Evolutionary conservation across 2,888 invertebrate genomes (phyloP).

Genomic region (Papilio gigon): DNA sequence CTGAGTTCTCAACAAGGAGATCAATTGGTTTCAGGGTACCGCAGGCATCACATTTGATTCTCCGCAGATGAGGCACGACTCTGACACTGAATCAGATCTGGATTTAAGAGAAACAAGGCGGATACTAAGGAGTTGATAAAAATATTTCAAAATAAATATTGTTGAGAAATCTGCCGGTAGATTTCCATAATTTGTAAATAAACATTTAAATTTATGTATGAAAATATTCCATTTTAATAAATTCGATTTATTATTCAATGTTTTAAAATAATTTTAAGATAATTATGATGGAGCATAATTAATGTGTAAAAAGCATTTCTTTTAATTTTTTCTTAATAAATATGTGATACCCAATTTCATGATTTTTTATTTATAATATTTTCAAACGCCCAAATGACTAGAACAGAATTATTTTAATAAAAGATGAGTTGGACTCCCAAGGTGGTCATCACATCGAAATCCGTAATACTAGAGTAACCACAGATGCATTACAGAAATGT

Average conservation of each 20-base stretch:
- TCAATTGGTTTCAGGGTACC: conserved; percentile 56
- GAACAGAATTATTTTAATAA: no score
- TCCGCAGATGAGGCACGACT: conserved; percentile 55
- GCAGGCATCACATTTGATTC: conserved; percentile 53
- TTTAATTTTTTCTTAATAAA: conserved; percentile 45
- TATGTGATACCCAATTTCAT: conserved; percentile 35
- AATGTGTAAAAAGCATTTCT: conserved; percentile 41
- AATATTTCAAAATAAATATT: neutral
- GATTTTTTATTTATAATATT: no score
- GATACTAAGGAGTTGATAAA: conserved; percentile 48
- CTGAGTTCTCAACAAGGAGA: no score
- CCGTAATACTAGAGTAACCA: no score
- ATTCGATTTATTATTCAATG: conserved; percentile 28
- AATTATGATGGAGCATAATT: conserved; percentile 58
- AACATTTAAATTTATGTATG: neutral
- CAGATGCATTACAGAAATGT: no score
- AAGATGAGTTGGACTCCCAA: no score
- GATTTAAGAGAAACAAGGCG: conserved; percentile 59
- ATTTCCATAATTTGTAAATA: conserved; percentile 11
- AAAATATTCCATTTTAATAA: conserved; percentile 20
- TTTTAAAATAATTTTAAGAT: conserved; percentile 43
- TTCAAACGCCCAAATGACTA: no score
- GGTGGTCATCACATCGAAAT: no score
- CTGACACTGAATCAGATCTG: conserved; percentile 70
- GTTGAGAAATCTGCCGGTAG: conserved; percentile 36